phyloP scores from a whole-genome alignment of 23 tunicate genomes.

The Trididemnum nubilum region DNA sequence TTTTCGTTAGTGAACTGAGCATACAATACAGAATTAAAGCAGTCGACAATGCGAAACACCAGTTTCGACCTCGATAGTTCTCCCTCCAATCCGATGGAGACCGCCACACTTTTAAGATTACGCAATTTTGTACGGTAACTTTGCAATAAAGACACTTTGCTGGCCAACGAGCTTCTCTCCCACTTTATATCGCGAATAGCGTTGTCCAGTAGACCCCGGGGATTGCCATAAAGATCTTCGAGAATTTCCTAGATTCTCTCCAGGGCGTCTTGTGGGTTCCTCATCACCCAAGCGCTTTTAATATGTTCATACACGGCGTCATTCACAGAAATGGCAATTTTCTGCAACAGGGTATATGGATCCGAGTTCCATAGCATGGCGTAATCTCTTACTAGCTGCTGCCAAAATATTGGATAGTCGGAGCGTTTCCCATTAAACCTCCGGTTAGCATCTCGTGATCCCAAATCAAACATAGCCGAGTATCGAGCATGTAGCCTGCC shows the following conservation, averaged over 20 bases:
- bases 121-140: not conserved
- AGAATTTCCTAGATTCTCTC: not conserved
- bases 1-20: not conserved
- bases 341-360: not conserved
- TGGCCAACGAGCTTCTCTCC: conserved; percentile 2
- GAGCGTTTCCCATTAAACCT: not conserved
- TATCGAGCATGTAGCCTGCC: too few relatives aligned
- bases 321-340: not conserved
- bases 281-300: conserved; percentile 1
- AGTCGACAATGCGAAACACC: not conserved
- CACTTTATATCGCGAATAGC: conserved; percentile 1
- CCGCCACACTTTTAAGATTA: not conserved
- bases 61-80: conserved; percentile 2
- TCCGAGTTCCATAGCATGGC: not conserved
- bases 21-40: not conserved
- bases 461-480: too few relatives aligned
- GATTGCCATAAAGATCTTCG: not conserved
- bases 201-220: not conserved
- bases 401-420: conserved; percentile 2
- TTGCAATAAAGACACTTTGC: not conserved
- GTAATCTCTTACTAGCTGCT: conserved; percentile 2
- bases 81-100: not conserved
- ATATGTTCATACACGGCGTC: conserved; percentile 9
- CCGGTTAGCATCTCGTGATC: not conserved
- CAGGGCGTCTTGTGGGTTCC: not conserved